A percentile compares a stretch with the other conserved stretches of the same genome.
Evolutionary conservation across 2,113 vertebrate genomes (phyloP).

Genomic region (Pseudopipra pipra): DNA sequence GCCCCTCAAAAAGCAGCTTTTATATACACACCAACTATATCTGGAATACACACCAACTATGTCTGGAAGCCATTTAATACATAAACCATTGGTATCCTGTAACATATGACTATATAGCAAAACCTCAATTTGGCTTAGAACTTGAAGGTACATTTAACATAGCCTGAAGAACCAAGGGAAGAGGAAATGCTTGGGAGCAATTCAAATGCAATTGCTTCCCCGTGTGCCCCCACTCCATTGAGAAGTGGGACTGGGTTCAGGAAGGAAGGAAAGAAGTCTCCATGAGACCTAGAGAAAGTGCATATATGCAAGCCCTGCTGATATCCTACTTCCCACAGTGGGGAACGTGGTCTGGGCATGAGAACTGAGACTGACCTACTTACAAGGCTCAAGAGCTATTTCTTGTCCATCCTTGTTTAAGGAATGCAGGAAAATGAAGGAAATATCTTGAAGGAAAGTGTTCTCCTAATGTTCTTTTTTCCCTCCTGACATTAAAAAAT

Average conservation of each 20-base stretch:
- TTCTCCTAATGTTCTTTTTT: not conserved
- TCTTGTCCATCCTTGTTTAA: not conserved
- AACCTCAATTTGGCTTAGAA: not conserved
- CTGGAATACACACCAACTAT: not conserved
- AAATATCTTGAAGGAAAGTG: not conserved
- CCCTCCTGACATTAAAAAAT: not conserved
- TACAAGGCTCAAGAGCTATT: not conserved
- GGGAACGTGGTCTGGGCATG: not conserved
- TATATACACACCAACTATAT: not conserved
- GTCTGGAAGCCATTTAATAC: not conserved
- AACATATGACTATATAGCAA: not conserved
- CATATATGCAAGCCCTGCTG: not conserved
- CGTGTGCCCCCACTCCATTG: not conserved
- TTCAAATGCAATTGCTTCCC: not conserved
- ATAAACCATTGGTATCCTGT: not conserved
- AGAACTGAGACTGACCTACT: slow-evolving; percentile 25
- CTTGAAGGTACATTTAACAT: not conserved
- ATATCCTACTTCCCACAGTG: not conserved
- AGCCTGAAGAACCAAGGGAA: not conserved
- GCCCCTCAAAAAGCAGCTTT: not conserved
- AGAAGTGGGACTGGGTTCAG: not conserved
- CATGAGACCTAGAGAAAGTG: not conserved
- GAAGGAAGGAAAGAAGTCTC: not conserved
- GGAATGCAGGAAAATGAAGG: slow-evolving; percentile 7
- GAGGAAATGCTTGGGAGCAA: not conserved